These are phyloP conservation scores for Malurus alboscapulatus DNA, from an alignment of 2,113 vertebrate genomes.

Conservation along the genomic window DNA sequence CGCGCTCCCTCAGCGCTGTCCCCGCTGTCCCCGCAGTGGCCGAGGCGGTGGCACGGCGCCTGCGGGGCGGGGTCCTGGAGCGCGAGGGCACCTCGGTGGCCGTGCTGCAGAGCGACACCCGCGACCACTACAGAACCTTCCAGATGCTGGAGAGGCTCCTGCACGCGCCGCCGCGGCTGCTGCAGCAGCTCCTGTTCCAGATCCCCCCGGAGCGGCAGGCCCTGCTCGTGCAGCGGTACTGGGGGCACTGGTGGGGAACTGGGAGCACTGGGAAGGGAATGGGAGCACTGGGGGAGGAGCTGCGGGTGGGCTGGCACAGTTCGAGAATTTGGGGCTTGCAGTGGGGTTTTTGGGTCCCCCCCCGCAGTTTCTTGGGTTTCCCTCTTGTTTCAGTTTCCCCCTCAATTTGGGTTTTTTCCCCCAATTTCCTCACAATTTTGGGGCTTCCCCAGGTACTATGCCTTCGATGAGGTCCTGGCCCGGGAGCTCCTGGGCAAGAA, in stretches of 20 bases:
- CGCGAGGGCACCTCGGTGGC: neutral
- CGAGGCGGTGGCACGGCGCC: neutral
- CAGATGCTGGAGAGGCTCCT: neutral
- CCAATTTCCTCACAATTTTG: neutral
- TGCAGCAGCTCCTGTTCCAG: neutral
- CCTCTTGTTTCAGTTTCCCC: neutral
- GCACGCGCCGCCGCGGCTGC: neutral
- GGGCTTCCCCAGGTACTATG: neutral
- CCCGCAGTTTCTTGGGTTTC: no score
- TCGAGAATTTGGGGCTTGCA: no score
- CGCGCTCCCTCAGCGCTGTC: no score
- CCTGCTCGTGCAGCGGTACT: neutral
- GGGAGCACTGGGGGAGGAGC: neutral
- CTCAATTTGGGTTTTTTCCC: neutral
- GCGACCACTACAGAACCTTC: neutral
- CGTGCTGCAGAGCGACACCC: neutral
- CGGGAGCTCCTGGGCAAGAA: neutral
- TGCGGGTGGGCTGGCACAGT: fast-evolving
- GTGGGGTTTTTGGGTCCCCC: neutral
- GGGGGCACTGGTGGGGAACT: neutral
- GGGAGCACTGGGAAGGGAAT: neutral
- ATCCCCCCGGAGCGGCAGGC: neutral
- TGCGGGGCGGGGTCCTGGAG: neutral
- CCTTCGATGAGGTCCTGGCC: neutral
- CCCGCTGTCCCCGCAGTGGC: neutral